A percentile compares a stretch with the other conserved stretches of the same genome.
Evolutionary conservation across 2,888 invertebrate genomes (phyloP).

Genomic region (Tanytarsus gracilentus): DNA sequence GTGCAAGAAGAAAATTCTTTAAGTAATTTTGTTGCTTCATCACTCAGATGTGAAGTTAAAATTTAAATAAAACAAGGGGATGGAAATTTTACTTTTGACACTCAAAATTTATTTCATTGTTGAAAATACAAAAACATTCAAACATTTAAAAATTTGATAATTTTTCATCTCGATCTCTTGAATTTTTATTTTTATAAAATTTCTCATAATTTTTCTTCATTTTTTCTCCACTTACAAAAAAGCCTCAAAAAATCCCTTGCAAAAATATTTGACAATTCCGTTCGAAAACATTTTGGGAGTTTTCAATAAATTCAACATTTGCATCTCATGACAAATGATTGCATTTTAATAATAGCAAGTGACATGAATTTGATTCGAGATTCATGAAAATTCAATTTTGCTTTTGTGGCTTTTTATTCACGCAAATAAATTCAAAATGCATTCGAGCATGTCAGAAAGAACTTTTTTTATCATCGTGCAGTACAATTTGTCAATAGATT

Average conservation of each 20-base stretch:
- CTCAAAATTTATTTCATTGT: too few relatives aligned
- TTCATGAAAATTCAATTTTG: constrained; percentile 10
- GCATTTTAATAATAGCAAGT: constrained; percentile 22
- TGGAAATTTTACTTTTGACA: too few relatives aligned
- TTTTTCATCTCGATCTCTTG: too few relatives aligned
- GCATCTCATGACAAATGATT: constrained; percentile 20
- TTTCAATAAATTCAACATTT: neutral
- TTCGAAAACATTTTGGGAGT: neutral
- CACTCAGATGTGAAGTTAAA: too few relatives aligned
- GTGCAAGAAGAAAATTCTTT: too few relatives aligned
- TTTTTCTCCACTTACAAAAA: too few relatives aligned
- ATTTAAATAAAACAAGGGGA: too few relatives aligned
- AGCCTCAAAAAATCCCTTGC: neutral
- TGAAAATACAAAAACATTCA: too few relatives aligned
- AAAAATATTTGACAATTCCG: neutral
- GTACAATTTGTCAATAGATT: neutral
- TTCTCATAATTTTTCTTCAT: too few relatives aligned
- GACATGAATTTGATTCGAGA: constrained; percentile 18
- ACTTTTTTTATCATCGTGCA: neutral
- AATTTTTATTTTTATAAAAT: too few relatives aligned
- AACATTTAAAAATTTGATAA: too few relatives aligned
- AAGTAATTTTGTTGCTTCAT: too few relatives aligned
- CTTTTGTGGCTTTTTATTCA: neutral
- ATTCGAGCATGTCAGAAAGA: constrained; percentile 9
- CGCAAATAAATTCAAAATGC: constrained; percentile 7